These are phyloP conservation scores for Leucosticte australis DNA, from an alignment of 2,113 vertebrate species.

Conservation along the genomic window DNA sequence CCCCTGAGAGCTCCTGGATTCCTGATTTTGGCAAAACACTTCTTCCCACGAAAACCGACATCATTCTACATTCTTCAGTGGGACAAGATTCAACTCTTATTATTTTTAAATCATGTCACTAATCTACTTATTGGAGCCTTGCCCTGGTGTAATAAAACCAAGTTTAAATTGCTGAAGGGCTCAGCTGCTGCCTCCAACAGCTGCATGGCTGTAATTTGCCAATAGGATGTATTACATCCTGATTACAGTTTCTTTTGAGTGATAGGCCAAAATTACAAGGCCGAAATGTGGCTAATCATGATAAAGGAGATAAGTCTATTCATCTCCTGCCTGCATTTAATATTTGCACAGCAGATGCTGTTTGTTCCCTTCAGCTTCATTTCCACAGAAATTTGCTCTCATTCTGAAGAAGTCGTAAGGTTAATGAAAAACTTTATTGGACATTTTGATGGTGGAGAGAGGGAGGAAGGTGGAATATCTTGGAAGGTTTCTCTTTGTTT, in stretches of 20 bases:
- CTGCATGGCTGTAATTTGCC: slow-evolving; percentile 47
- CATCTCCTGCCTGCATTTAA: background rate
- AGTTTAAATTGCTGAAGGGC: background rate
- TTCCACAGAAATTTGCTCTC: background rate
- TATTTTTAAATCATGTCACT: background rate
- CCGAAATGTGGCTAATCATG: slow-evolving; percentile 40
- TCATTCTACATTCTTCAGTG: background rate
- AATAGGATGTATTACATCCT: slow-evolving; percentile 56
- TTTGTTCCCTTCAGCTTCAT: slow-evolving; percentile 14
- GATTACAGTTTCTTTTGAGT: slow-evolving; percentile 43
- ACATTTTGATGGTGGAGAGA: background rate
- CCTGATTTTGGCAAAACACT: background rate
- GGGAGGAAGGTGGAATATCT: background rate
- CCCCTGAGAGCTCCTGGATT: background rate
- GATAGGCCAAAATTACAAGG: slow-evolving; percentile 46
- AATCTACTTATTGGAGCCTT: background rate
- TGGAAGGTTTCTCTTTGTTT: background rate
- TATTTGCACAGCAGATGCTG: slow-evolving; percentile 49
- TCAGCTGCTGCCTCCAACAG: slow-evolving; percentile 43
- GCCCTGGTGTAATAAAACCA: slow-evolving; percentile 19
- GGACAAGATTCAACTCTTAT: background rate
- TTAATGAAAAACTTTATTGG: slow-evolving; percentile 19
- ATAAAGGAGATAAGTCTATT: slow-evolving; percentile 49
- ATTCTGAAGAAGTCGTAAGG: background rate
- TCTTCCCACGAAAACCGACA: background rate